These are phyloP conservation scores for Drosophila kohkoa DNA, from an alignment of 1,140 invertebrate species.

Conservation along the genomic window DNA sequence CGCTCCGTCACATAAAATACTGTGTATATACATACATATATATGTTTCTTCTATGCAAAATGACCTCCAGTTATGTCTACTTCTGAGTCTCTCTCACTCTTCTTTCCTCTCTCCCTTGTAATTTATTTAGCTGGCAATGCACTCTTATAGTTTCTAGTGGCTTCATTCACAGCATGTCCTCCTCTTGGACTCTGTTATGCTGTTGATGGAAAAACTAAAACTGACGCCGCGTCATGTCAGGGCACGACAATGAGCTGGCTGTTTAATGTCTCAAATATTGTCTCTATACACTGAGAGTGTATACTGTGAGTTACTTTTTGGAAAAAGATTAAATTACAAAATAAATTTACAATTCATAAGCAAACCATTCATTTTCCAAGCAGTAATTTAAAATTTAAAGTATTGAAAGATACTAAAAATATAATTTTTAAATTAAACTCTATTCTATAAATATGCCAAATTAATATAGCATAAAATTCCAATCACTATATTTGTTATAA, in stretches of 20 bases:
- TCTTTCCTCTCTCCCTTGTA: not conserved
- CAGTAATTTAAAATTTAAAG: no score
- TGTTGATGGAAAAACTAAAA: conserved; percentile 70
- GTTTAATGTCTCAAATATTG: conserved; percentile 65
- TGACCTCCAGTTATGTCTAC: conserved; percentile 68
- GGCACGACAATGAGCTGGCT: conserved; percentile 78
- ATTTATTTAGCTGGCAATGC: conserved; percentile 54
- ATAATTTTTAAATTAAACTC: no score
- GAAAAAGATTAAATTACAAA: no score
- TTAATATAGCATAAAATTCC: no score
- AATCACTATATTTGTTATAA: no score
- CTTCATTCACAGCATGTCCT: conserved; percentile 56
- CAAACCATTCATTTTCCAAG: no score
- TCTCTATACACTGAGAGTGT: no score
- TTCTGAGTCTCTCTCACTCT: conserved; percentile 5
- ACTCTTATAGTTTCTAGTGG: conserved; percentile 77
- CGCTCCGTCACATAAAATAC: conserved; percentile 6
- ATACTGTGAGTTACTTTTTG: no score
- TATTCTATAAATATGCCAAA: no score
- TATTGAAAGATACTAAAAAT: no score
- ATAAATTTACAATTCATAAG: no score
- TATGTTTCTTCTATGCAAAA: conserved; percentile 70
- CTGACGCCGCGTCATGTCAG: conserved; percentile 66
- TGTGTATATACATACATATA: conserved; percentile 47
- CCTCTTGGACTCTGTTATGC: not conserved